phyloP scores from a whole-genome alignment of 2,797 vertebrate genomes.

The Sebastes goodei region DNA sequence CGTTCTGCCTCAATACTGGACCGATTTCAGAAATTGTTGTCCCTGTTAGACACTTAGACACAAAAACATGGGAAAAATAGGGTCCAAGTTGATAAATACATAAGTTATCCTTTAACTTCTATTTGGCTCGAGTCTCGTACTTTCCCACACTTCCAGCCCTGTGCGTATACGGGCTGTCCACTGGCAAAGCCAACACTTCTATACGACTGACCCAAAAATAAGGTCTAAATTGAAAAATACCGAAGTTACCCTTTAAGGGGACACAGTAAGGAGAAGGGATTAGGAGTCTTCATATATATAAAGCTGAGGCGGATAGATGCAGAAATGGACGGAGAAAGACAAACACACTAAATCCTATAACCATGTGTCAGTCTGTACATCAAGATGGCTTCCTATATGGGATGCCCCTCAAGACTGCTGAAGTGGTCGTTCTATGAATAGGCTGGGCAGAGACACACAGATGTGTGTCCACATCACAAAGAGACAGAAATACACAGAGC shows the following conservation, averaged over 20 bases:
- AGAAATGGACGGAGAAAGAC: neutral
- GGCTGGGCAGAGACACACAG: conserved; percentile 56
- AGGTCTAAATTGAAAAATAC: too few relatives aligned
- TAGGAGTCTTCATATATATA: neutral
- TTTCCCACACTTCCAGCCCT: too few relatives aligned
- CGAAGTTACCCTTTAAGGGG: neutral
- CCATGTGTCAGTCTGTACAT: conserved; percentile 2
- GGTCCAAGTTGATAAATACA: rapidly evolving
- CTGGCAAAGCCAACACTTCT: too few relatives aligned
- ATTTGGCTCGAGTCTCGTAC: rapidly evolving
- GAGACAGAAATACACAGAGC: conserved; percentile 45
- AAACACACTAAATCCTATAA: neutral
- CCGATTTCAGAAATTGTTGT: too few relatives aligned
- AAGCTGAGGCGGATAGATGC: neutral
- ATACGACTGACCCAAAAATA: too few relatives aligned
- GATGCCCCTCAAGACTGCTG: conserved; percentile 20
- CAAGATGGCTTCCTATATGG: neutral
- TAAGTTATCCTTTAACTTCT: neutral
- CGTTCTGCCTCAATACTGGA: too few relatives aligned
- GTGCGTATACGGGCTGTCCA: too few relatives aligned
- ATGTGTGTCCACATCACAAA: conserved; percentile 72
- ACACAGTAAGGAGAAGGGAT: neutral
- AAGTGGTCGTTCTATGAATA: conserved; percentile 59
- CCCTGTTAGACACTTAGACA: too few relatives aligned
- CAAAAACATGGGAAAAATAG: too few relatives aligned